These are phyloP conservation scores for Cassiopea xamachana DNA, from an alignment of 30 jellyfish, hydroid and myxozoan species.

Conservation along the genomic window DNA sequence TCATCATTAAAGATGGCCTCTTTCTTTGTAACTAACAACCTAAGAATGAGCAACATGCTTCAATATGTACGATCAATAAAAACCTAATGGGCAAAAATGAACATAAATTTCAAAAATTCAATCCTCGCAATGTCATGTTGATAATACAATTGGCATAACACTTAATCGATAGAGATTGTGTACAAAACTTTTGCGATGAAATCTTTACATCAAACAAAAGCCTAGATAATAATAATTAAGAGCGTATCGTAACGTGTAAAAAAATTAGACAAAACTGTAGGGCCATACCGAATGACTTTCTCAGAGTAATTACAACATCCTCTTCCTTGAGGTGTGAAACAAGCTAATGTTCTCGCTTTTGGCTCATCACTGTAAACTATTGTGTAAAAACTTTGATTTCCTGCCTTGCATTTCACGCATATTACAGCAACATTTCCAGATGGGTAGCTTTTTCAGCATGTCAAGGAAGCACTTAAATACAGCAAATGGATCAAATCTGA, in stretches of 20 bases:
- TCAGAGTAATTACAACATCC: slow-evolving; percentile 72
- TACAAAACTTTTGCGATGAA: too few species aligned
- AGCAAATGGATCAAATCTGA: background rate
- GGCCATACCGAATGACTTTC: background rate
- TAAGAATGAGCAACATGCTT: background rate
- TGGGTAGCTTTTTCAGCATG: slow-evolving; percentile 53
- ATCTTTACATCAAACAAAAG: too few species aligned
- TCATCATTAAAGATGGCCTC: slow-evolving; percentile 57
- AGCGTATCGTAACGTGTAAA: background rate
- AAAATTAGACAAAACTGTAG: background rate
- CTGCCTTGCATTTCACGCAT: slow-evolving; percentile 22
- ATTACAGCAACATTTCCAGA: slow-evolving; percentile 78
- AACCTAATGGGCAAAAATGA: too few species aligned
- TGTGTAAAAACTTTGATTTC: slow-evolving; percentile 67
- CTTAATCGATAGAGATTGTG: too few species aligned
- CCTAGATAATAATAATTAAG: too few species aligned
- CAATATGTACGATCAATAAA: too few species aligned
- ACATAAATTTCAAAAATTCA: too few species aligned
- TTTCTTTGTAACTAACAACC: background rate
- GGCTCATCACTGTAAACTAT: slow-evolving; percentile 68
- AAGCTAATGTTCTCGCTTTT: slow-evolving; percentile 67
- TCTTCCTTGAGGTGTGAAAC: slow-evolving; percentile 85
- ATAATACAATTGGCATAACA: too few species aligned
- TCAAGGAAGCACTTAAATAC: slow-evolving; percentile 10
- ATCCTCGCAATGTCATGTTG: too few species aligned